These are phyloP conservation scores for Andrena hattorfiana DNA, from an alignment of 2,888 invertebrate genomes.

Conservation along the genomic window DNA sequence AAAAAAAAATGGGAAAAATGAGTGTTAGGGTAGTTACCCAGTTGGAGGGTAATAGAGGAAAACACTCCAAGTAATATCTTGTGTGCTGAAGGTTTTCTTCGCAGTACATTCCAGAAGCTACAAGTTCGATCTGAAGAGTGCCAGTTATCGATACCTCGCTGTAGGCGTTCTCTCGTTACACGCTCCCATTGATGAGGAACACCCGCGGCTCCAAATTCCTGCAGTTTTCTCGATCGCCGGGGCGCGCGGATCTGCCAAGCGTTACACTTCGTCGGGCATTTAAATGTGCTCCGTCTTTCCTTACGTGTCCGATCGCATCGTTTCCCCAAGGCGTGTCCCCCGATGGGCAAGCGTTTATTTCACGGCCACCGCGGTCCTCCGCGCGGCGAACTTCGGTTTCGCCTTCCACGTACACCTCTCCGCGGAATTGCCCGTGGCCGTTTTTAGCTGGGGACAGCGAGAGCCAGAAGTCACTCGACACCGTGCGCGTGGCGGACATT, in stretches of 20 bases:
- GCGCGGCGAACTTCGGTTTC: constrained; percentile 36
- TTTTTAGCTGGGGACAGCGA: constrained; percentile 61
- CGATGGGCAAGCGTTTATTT: constrained; percentile 13
- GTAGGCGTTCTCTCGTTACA: too few relatives aligned
- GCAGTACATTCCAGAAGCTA: too few relatives aligned
- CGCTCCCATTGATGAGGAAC: not conserved
- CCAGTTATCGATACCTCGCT: too few relatives aligned
- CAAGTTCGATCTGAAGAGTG: too few relatives aligned
- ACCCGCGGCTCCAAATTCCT: constrained; percentile 21
- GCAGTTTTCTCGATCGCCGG: constrained; percentile 18
- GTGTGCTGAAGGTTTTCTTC: too few relatives aligned
- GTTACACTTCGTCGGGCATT: constrained; percentile 52
- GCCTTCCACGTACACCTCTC: constrained; percentile 49
- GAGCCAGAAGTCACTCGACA: constrained; percentile 70
- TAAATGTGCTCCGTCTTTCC: constrained; percentile 42
- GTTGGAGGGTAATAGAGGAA: too few relatives aligned
- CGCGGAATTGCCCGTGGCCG: constrained; percentile 35
- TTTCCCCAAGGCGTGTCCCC: constrained; percentile 50
- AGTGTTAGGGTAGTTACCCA: too few relatives aligned
- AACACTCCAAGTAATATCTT: too few relatives aligned
- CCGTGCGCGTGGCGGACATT: constrained; percentile 76
- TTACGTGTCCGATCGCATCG: constrained; percentile 59
- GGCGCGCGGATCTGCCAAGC: constrained; percentile 33
- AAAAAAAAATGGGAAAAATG: too few relatives aligned
- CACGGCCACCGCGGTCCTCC: not conserved